Base-by-base conservation (phyloP, 1,140 invertebrate genomes). In the Aphidius gifuensis region DNA sequence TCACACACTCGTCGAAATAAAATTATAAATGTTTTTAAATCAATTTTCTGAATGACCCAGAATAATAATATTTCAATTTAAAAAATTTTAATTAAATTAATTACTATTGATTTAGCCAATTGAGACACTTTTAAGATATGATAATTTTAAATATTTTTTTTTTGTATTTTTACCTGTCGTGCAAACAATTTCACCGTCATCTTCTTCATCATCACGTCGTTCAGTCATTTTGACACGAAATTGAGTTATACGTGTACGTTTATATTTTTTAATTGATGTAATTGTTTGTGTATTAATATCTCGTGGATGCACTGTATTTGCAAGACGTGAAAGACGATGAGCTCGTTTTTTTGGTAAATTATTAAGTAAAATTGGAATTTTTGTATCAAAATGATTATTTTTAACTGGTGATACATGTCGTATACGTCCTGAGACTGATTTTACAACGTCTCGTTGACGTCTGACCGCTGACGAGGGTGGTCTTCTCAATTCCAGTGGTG, bases 171-270 rank as follows among this genome's bases (percentile, higher is more conserved):
- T 16, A 16, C 74, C 71, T 39, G 70, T 63, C 0, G 69, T 67
- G 38, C 66, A 74, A 48, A 71, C 62, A 39, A 74, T 70, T 32
- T 75, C 68, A 5, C 67, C 69, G 44, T 74, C 67, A 51, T 75
- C 58, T 1, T 60, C 59, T n/a, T 70, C 67, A 3, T 70, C 71
- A 1, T 75, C 61, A 1, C 61, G 63, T 9, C 55, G 65, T 39
- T 75, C 71, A 9, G 68, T 72, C 75, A 78, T 79, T 32, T 45
- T 73, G 38, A 76, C 57, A 5, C 66, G 59, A 21, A 78, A 56
- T 38, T 78, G 69, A 1, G 73, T 75, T 32, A 76, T 61, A 38
- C 69, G 66, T 44, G 50, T 48, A 58, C 67, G 72, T n/a, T 59
- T 55, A 47, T 47, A 49, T 58, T 38, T 53, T 32, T 32, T 32